Evolutionary conservation across 2,113 vertebrate genomes (phyloP).

Genomic region (Vimba vimba): DNA sequence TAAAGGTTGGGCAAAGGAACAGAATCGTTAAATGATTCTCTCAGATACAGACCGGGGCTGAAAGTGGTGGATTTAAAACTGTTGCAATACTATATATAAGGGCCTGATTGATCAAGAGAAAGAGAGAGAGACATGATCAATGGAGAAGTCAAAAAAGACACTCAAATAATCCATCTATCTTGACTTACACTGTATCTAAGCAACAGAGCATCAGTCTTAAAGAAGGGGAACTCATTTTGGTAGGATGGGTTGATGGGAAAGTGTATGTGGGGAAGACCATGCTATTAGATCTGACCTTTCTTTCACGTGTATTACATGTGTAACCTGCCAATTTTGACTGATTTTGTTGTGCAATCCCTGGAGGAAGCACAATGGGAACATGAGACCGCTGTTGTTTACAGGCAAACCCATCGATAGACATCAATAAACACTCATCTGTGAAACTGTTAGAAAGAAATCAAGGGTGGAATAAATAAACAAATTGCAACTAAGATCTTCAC

Average conservation of each 20-base stretch:
- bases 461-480: not conserved
- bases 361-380: constrained; percentile 32
- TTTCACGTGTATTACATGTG: constrained; percentile 15
- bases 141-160: constrained; percentile 51
- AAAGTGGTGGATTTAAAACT: constrained; percentile 45
- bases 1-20: not conserved
- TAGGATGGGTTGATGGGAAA: constrained; percentile 36
- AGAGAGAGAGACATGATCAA: constrained; percentile 51
- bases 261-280: constrained; percentile 44
- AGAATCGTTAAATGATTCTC: constrained; percentile 8
- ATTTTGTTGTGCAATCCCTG: constrained; percentile 36
- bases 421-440: constrained; percentile 16
- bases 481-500: not conserved
- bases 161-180: constrained; percentile 49
- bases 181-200: constrained; percentile 54
- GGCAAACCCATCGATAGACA: constrained; percentile 22
- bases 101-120: constrained; percentile 47
- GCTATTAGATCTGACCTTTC: constrained; percentile 48
- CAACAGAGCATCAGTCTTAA: constrained; percentile 49
- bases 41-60: constrained; percentile 30
- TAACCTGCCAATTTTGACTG: constrained; percentile 48
- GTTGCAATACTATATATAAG: constrained; percentile 55
- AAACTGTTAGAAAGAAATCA: not conserved
- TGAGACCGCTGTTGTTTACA: not conserved
- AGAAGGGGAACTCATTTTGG: constrained; percentile 32